Base-by-base conservation (phyloP, 2,797 vertebrate species). In the Characodon lateralis region DNA sequence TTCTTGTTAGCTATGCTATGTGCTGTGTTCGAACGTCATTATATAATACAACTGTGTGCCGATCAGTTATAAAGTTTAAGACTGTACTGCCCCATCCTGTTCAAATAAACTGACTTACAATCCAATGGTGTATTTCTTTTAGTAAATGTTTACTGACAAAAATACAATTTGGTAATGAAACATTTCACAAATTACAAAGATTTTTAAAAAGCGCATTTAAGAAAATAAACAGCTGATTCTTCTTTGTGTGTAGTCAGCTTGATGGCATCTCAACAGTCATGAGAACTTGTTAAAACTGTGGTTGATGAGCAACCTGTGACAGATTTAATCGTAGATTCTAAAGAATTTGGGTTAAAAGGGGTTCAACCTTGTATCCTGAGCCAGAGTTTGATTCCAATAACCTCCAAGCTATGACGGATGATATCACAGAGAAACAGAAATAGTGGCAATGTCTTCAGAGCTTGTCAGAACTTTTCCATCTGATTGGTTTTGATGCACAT, bases 71-170 rank as follows among this genome's bases (percentile, higher is more conserved):
- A 65, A 85, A 85, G 31, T 48, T 87, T 70, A 88, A 88, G 82
- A 91, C 87, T 92, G 85, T 90, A 92, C 89, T 89, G 90, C 89
- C 90, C 92, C 87, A 88, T 91, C 89, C 87, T 91, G 89, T 92
- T 92, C 74, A 82, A 94, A 95, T 94, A 94, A 94, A 95, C 83
- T 66, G 76, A 92, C 74, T 83, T 70, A 70, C 66, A 70, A 70
- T 70, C 43, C 43, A 70, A 26, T 16, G 13, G 2, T 70, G n/a
- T 70, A 65, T 8, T 22, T 39, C 3, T 35, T 35, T 65, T 41
- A 6, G 18, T 12, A 41, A 22, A 41, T 24, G 63, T 41, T 24
- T 3, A 41, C 35, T 2, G 20, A 24, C 39, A 66, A 41, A 41
- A 66, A 66, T 9, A 35, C 31, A 20, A 31, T 31, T 46, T 18